Conservation (phyloP, 2,888 invertebrate genomes). For the Eupelmus urozonus region DNA sequence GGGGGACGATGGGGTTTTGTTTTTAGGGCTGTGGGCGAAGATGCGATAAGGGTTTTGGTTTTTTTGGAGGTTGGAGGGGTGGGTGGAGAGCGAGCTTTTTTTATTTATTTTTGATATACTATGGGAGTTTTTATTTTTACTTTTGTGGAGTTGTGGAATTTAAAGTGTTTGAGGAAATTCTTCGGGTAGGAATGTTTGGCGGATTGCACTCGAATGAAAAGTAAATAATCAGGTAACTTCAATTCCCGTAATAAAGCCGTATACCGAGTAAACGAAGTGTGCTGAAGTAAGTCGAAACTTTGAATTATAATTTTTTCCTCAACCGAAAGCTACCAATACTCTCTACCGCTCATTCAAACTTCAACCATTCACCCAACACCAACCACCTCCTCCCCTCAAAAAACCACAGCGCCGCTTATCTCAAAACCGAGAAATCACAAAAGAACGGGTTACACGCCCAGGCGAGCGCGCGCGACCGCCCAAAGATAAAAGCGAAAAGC, state of each 20-base stretch:
- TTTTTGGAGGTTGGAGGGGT: background rate
- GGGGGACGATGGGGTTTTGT: background rate
- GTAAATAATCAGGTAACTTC: slow-evolving; percentile 24
- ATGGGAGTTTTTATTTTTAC: background rate
- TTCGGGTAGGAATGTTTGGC: too few species aligned
- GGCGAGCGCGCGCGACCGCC: too few species aligned
- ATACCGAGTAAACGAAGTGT: background rate
- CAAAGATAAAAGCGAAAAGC: background rate
- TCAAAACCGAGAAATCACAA: too few species aligned
- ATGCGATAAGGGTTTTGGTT: background rate
- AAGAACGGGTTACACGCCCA: too few species aligned
- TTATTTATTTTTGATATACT: slow-evolving; percentile 39
- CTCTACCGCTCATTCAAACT: too few species aligned
- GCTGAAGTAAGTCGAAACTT: background rate
- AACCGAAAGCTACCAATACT: too few species aligned
- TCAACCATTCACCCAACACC: too few species aligned
- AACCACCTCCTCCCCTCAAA: too few species aligned
- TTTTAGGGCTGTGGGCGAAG: slow-evolving; percentile 3
- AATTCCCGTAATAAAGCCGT: slow-evolving; percentile 9
- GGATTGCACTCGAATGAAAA: slow-evolving; percentile 8
- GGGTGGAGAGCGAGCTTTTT: too few species aligned
- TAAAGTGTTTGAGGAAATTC: background rate
- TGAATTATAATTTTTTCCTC: background rate
- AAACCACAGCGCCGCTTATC: too few species aligned
- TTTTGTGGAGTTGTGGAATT: background rate